Conservation (phyloP, 2,797 vertebrate species). For the Xyrichtys novacula region DNA sequence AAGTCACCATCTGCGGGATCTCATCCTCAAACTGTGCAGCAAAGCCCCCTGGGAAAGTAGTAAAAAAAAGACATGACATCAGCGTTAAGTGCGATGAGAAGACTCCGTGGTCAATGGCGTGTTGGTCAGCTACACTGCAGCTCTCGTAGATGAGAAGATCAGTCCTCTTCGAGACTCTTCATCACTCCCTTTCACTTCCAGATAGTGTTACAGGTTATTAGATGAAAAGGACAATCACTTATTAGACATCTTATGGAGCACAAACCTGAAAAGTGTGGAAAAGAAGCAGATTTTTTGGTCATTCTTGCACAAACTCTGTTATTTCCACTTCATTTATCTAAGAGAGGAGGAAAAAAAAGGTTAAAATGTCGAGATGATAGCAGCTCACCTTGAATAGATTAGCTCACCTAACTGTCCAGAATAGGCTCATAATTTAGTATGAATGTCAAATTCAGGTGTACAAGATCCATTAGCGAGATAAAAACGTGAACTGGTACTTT, state of each 20-base stretch:
- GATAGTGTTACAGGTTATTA: background rate
- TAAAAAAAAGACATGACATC: slow-evolving; percentile 37
- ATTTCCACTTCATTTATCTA: background rate
- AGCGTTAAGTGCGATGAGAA: slow-evolving; percentile 32
- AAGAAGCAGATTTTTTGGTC: background rate
- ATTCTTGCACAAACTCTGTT: background rate
- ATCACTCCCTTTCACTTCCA: slow-evolving; percentile 3
- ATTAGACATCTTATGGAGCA: too few species aligned
- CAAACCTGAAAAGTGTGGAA: background rate
- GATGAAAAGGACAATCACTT: rapidly evolving
- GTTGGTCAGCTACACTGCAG: slow-evolving; percentile 34
- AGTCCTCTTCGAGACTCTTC: slow-evolving; percentile 2
- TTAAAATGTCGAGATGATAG: background rate
- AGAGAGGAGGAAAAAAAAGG: background rate
- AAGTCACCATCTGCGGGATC: slow-evolving; percentile 64
- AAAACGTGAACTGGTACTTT: slow-evolving; percentile 11
- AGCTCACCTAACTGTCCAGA: background rate
- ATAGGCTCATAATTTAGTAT: background rate
- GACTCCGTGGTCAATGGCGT: slow-evolving; percentile 16
- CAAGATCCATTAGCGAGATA: background rate
- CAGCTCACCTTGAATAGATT: slow-evolving; percentile 11
- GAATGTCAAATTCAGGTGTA: background rate
- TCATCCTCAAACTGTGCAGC: slow-evolving; percentile 51
- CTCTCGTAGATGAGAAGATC: slow-evolving; percentile 9
- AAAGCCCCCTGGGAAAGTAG: slow-evolving; percentile 60